Percentiles rank a stretch among this genome's conserved stretches.
These are phyloP conservation scores for Drosophila vallismaia DNA, from an alignment of 2,888 invertebrate genomes.

Conservation along the genomic window DNA sequence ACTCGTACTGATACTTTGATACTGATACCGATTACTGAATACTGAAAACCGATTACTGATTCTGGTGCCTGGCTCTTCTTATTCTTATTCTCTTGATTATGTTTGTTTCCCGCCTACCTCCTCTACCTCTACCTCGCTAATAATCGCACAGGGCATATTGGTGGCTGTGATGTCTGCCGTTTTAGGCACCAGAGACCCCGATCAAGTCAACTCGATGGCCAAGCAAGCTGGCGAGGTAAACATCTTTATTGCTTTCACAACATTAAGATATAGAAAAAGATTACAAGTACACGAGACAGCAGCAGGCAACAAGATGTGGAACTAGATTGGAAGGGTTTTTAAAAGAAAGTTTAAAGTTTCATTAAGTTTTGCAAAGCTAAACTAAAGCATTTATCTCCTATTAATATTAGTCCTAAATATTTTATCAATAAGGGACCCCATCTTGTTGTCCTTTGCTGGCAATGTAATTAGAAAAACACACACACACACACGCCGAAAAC, in stretches of 20 bases:
- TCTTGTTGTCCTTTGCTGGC: conserved; percentile 59
- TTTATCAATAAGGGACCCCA: neutral
- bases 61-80: conserved; percentile 59
- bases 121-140: conserved; percentile 49
- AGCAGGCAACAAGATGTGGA: conserved; percentile 57
- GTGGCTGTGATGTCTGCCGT: conserved; percentile 95
- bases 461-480: conserved; percentile 52
- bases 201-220: conserved; percentile 96
- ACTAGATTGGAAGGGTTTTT: neutral
- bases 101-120: conserved; percentile 44
- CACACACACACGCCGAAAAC: conserved; percentile 24
- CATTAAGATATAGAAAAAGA: conserved; percentile 4
- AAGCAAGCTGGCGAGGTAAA: conserved; percentile 97
- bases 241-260: conserved; percentile 68
- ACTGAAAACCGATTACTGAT: conserved; percentile 46
- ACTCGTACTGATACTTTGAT: conserved; percentile 7
- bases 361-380: no score
- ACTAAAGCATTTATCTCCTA: neutral
- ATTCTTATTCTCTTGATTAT: conserved; percentile 57
- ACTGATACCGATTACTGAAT: conserved; percentile 24
- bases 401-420: neutral
- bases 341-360: neutral
- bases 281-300: conserved; percentile 14
- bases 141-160: conserved; percentile 92
- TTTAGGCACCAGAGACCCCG: conserved; percentile 95